A percentile compares a stretch with the other conserved stretches of the same genome.
Evolutionary conservation across 2,888 invertebrate species (phyloP).

Genomic region (Galerucella nymphaeae): DNA sequence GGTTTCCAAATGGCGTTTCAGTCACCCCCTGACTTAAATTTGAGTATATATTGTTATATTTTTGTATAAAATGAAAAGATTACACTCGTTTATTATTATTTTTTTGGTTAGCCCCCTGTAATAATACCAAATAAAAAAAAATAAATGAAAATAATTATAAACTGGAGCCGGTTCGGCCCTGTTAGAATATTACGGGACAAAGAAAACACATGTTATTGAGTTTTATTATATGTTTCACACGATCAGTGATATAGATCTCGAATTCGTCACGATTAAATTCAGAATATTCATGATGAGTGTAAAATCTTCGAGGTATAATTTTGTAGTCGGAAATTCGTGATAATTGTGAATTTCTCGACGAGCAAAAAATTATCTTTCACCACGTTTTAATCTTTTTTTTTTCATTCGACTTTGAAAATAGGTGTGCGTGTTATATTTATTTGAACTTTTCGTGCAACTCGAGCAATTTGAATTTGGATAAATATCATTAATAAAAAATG

Average conservation of each 20-base stretch:
- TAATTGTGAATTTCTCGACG: slow-evolving; percentile 19
- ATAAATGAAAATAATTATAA: neutral
- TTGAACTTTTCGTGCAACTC: neutral
- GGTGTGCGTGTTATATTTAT: slow-evolving; percentile 28
- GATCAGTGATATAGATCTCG: slow-evolving; percentile 40
- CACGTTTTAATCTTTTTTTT: slow-evolving; percentile 9
- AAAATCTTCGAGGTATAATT: slow-evolving; percentile 36
- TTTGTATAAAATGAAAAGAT: neutral
- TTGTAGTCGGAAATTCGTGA: slow-evolving; percentile 35
- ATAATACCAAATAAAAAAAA: neutral
- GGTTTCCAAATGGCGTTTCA: no score
- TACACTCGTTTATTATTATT: neutral
- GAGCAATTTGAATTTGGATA: neutral
- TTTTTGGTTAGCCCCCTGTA: neutral
- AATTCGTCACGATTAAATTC: slow-evolving; percentile 40
- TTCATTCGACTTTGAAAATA: neutral
- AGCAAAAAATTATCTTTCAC: slow-evolving; percentile 15
- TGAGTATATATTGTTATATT: no score
- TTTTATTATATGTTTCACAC: slow-evolving; percentile 43
- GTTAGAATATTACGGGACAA: slow-evolving; percentile 22
- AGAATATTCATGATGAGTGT: slow-evolving; percentile 36
- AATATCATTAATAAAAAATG: neutral
- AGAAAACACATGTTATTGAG: slow-evolving; percentile 41
- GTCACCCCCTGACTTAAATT: no score
- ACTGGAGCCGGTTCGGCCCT: slow-evolving; percentile 15